These are phyloP conservation scores for Chloebia gouldiae DNA, from an alignment of 2,113 vertebrate species.

Conservation along the genomic window DNA sequence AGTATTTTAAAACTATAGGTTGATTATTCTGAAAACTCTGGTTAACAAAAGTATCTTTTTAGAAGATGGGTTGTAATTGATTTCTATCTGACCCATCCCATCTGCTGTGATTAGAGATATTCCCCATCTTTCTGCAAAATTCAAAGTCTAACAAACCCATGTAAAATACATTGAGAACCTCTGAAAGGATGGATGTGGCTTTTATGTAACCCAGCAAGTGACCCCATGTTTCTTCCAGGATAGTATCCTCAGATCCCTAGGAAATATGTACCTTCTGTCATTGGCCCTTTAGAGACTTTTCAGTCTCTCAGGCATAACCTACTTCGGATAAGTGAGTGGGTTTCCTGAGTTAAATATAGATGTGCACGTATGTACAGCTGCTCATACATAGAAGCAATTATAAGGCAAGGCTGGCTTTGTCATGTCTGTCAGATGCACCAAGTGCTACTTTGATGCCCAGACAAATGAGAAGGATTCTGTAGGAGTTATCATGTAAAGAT, in stretches of 20 bases:
- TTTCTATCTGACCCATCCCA: neutral
- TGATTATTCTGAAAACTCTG: neutral
- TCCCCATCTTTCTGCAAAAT: neutral
- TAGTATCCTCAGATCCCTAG: neutral
- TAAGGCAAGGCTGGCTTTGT: neutral
- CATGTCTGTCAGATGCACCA: fast-evolving
- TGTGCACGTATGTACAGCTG: neutral
- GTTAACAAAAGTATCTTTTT: neutral
- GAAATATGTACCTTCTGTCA: neutral
- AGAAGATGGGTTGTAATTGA: neutral
- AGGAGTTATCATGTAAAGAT: neutral
- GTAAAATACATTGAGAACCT: neutral
- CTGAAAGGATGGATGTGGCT: neutral
- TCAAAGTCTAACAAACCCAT: neutral
- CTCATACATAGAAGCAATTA: neutral
- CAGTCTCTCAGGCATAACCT: neutral
- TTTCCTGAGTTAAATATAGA: neutral
- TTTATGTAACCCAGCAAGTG: neutral
- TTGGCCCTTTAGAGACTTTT: neutral
- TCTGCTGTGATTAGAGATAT: neutral
- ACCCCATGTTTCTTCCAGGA: neutral
- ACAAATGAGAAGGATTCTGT: neutral
- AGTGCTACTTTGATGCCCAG: neutral
- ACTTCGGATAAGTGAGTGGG: neutral
- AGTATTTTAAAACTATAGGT: neutral